Evolutionary conservation across 2,113 vertebrate genomes (phyloP).

Genomic region (Rhinopomastus cyanomelas): DNA sequence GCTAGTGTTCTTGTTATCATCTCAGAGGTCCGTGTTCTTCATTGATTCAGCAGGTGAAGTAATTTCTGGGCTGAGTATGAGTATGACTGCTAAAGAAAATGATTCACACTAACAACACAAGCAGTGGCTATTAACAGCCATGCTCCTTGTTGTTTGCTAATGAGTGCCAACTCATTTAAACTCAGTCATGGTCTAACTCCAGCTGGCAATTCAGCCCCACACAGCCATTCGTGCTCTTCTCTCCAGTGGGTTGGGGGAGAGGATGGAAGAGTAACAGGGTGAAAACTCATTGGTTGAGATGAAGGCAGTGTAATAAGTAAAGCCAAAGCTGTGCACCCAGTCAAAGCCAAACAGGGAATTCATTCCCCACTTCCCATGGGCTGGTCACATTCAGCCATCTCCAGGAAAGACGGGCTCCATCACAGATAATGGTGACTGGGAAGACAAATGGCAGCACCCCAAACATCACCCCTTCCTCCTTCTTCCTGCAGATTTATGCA

Average conservation of each 20-base stretch:
- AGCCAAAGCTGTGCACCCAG: not conserved
- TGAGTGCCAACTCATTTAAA: not conserved
- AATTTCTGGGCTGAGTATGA: slow-evolving; percentile 3
- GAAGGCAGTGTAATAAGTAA: not conserved
- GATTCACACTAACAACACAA: not conserved
- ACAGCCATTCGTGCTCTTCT: not conserved
- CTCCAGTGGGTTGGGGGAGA: not conserved
- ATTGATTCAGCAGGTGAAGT: not conserved
- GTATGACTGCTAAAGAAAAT: not conserved
- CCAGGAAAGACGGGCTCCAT: not conserved
- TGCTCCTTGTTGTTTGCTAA: not conserved
- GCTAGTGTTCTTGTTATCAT: not conserved
- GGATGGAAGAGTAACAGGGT: not conserved
- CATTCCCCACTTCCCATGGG: not conserved
- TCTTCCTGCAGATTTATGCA: not conserved
- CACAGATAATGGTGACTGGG: not conserved
- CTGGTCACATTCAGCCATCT: not conserved
- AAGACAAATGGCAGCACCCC: not conserved
- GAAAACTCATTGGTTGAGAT: not conserved
- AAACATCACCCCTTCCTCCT: not conserved
- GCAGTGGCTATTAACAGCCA: not conserved
- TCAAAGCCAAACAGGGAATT: not conserved
- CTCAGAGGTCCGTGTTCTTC: not conserved
- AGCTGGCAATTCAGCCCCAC: not conserved
- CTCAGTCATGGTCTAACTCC: not conserved